Percentiles rank a stretch among this genome's conserved stretches.
Evolutionary conservation across 2,797 vertebrate genomes (phyloP).

Genomic region (Centropyge bicolor): DNA sequence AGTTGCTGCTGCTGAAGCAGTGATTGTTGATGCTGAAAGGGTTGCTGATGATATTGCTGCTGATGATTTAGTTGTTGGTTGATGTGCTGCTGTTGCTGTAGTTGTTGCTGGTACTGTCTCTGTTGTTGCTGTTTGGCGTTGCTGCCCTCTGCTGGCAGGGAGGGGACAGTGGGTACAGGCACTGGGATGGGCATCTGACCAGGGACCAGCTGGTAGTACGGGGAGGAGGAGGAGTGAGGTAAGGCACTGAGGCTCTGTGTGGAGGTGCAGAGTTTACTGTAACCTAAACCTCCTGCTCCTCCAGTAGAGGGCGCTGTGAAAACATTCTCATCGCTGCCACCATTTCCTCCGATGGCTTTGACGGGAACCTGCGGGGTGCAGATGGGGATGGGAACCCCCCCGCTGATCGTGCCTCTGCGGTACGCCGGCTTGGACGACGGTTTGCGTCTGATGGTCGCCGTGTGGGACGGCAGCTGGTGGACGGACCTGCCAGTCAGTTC

Average conservation of each 20-base stretch:
- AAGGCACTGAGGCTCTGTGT: slow-evolving; percentile 86
- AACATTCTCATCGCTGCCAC: slow-evolving; percentile 61
- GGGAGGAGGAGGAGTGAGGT: slow-evolving; percentile 75
- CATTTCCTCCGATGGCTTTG: slow-evolving; percentile 41
- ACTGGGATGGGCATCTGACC: slow-evolving; percentile 84
- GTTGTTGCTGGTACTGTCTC: slow-evolving; percentile 61
- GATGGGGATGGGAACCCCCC: slow-evolving; percentile 88
- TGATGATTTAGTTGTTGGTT: slow-evolving; percentile 46
- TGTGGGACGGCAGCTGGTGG: slow-evolving; percentile 78
- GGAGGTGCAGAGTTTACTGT: slow-evolving; percentile 83
- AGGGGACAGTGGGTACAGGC: slow-evolving; percentile 66
- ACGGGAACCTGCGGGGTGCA: slow-evolving; percentile 85
- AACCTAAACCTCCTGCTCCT: slow-evolving; percentile 61
- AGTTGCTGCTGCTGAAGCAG: slow-evolving; percentile 28
- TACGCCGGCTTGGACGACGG: slow-evolving; percentile 86
- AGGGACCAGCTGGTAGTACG: slow-evolving; percentile 87
- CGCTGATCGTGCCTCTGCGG: slow-evolving; percentile 87
- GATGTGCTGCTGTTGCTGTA: slow-evolving; percentile 55
- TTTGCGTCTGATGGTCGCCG: slow-evolving; percentile 89
- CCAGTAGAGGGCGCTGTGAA: slow-evolving; percentile 54
- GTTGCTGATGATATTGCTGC: slow-evolving; percentile 34
- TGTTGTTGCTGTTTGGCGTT: slow-evolving; percentile 72
- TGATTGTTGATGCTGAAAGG: slow-evolving; percentile 33
- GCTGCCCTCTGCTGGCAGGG: slow-evolving; percentile 63
- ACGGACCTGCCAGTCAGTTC: slow-evolving; percentile 65